Evolutionary conservation across 2,888 invertebrate species (phyloP), one percentile per base, ranked within the genome.

Genomic region (Reticulitermes lucifugus): DNA sequence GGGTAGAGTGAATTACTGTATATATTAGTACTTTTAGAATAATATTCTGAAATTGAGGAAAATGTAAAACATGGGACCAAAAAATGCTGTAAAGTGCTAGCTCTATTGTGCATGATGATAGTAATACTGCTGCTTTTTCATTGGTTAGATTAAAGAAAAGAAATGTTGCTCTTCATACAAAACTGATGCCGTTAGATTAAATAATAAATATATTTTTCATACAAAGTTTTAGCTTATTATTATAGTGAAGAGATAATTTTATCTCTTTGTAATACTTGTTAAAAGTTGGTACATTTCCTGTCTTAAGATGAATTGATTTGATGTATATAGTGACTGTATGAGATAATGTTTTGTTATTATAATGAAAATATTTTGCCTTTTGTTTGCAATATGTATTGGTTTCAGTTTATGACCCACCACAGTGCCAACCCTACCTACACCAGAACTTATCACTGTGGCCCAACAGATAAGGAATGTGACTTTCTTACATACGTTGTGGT

Each of bases 311-410:
- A 73, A 41, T 41, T 73, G 73, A 73, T 41, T 0, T 41, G 41
- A 2, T 77, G 77, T 77, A 77, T 77, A 77, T 77, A 77, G 6
- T 77, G 77, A 77, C 41, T 77, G 46, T 77, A 77, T 77, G 51
- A 77, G n/a, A n/a, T 77, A 41, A 73, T 41, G n/a, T 70, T 81
- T 81, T 81, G 81, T 81, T 81, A 81, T 65, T 70, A 25, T 60
- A 81, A 65, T 81, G 81, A 65, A 81, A 46, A 70, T 70, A 70
- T 70, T 81, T 81, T n/a, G 14, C 81, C 41, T 46, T 80, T 60
- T 81, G 81, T 81, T 81, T 81, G 70, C 12, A 43, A 79, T 46
- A 79, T n/a, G 25, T n/a, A 65, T 25, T 65, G n/a, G n/a, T 65
- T 65, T 65, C n/a, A 65, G 18, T 18, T 55, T 12, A 9, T 46